Evolutionary conservation across 92 coral and sea anemone genomes (phyloP), one percentile per base, ranked within the genome.

Genomic region (Epizoanthus fatuus): DNA sequence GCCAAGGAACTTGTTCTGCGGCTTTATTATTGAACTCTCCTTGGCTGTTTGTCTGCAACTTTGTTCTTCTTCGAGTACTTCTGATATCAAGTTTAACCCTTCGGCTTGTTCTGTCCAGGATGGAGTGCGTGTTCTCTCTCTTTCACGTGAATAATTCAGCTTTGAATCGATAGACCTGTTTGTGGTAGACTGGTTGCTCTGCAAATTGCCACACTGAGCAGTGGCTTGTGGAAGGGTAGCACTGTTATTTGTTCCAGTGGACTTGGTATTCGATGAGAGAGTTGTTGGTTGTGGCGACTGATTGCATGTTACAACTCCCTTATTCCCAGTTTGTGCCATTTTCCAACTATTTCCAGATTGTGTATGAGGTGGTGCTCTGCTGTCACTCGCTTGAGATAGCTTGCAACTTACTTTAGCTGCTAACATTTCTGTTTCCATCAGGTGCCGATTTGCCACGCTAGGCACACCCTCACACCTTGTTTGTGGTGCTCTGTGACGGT

Each of bases 1-100:
- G 3, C 69, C 82, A 11, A 77, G 71, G 40, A 77, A 77, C 2
- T 44, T 77, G 16, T 77, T 77, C 39, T 77, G 69, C 7, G 20
- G 70, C 29, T 62, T 77, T 4, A 60, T 38, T 20, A 20, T n/a
- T 62, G 71, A 59, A 12, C 22, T 69, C 16, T 77, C 82, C 54
- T 77, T 77, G 5, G 65, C 25, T 42, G 70, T 20, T 40, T 12
- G 16, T 17, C 16, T 77, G 7, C 5, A 56, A 44, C 19, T 25
- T 10, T 58, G 40, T 12, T 60, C 70, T 19, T 62, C 82, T 59
- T 42, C 12, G 14, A 14, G 22, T 13, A 19, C 69, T 32, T 77
- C 70, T 9, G 70, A 40, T 59, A 55, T 6, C 49, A 60, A 56
- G 52, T 76, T 59, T 17, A 58, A 9, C 16, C 69, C 69, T 7